Evolutionary conservation across 35 echinoderm and acorn worm species (phyloP), one percentile per base, ranked within the genome.

Genomic region (Heliocidaris erythrogramma): DNA sequence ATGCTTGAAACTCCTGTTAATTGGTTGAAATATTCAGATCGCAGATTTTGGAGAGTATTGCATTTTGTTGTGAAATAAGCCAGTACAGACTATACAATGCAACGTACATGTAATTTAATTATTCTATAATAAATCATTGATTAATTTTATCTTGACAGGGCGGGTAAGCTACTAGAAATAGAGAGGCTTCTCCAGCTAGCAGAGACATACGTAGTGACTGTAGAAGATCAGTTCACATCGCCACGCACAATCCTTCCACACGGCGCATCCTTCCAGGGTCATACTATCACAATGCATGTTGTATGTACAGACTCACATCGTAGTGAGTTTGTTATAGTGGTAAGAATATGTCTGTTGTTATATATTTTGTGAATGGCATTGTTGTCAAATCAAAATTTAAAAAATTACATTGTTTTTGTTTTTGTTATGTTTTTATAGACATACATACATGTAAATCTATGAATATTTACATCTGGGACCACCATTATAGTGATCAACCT

Each of bases 251-350:
- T 99, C 94, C 94, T 97, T 48, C 98, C 98, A 16, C 98, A 99
- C 59, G 98, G 97, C 2, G 98, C 97, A 13, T 99, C 98, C 42
- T 99, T 97, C 96, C 98, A 99, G 91, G 98, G 98, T 32, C 98
- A 95, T 10, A 97, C 98, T 60, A 97, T 99, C 95, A 97, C 97
- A 10, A 97, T 99, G 95, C 97, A 97, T 86, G 95, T 96, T 24
- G 49, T 71, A 2, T 97, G 98, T 88, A 95, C 95, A 24, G 98
- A 99, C 85, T 96, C 97, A 84, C 98, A 97, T 27, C 97, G 96
- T 71, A 92, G 49, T 24, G 98, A 99, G 86, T 99, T 99, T 89
- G 93, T 97, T 53, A 56, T 96, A 32, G 97, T 99, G 93, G 98
- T 99, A 86, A 97, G 98, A 92, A 53, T 7, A 18, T 29, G 69